Evolutionary conservation across 2,888 invertebrate species (phyloP), one percentile per base, ranked within the genome.

Genomic region (Drosophila infuscata): DNA sequence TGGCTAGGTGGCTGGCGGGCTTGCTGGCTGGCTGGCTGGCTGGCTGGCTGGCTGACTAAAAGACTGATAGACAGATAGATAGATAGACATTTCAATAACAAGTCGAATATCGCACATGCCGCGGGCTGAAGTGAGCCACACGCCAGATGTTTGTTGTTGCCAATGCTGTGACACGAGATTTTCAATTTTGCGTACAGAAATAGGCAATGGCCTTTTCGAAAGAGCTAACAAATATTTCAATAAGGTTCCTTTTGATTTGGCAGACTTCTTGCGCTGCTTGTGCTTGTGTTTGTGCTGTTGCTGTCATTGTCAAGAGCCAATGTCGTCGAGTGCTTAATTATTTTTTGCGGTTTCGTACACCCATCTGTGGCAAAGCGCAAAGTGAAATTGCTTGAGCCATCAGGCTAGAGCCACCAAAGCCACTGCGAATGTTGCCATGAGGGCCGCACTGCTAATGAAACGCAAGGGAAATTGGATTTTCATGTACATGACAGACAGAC

Each of bases 381-480:
- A 61, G 49, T 49, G 72, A 77, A 86, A 86, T 90, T 67, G 90
- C 89, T 85, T 85, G 75, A 88, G 80, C 74, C 68, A 71, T 64
- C 43, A 68, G 49, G 49, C 61, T 11, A 43, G 38, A 48, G 62
- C 58, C 41, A 59, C 38, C 62, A 49, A 63, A 64, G 67, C 53
- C 51, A 68, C 60, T 56, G 61, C 41, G 46, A 51, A 53, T 36
- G 25, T 53, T 48, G 49, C 65, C 67, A 60, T 12, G 56, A 56
- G 66, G 74, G 70, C 70, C 63, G 59, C 78, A 52, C 79, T 88
- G 89, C 89, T 86, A 86, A 86, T 86, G 90, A 90, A 86, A 86
- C 81, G 81, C 66, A 81, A 66, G 84, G 79, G 76, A 86, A 88
- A 86, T 86, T 86, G 85, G 90, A 86, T 88, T 86, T 90, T 88